A percentile compares a stretch with the other conserved stretches of the same genome.
phyloP scores from a whole-genome alignment of 2,888 invertebrate genomes.

The Leptinotarsa rubiginosa region DNA sequence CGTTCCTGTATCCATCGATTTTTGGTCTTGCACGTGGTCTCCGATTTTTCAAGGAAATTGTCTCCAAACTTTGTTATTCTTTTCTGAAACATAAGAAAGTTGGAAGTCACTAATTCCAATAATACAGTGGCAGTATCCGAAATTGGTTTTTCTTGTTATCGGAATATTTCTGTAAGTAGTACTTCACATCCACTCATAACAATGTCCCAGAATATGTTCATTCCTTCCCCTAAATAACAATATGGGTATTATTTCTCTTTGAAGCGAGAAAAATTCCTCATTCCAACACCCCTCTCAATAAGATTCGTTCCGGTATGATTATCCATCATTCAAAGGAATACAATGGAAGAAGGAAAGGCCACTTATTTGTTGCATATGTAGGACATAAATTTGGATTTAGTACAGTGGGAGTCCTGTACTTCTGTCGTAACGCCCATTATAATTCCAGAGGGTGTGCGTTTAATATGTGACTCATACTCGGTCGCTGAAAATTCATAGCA shows the following conservation, averaged over 20 bases:
- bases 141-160: neutral
- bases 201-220: neutral
- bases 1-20: no score
- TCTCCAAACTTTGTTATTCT: no score
- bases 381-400: slow-evolving; percentile 27
- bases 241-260: slow-evolving; percentile 3
- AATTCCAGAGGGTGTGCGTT: slow-evolving; percentile 7
- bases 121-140: neutral
- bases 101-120: neutral
- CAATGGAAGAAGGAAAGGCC: slow-evolving; percentile 22
- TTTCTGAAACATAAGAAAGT: no score
- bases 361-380: slow-evolving; percentile 23
- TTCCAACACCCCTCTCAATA: neutral
- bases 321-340: slow-evolving; percentile 22
- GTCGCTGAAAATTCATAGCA: neutral
- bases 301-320: slow-evolving; percentile 28
- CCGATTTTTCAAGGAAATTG: no score
- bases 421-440: slow-evolving; percentile 1
- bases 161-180: neutral
- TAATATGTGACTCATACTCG: slow-evolving; percentile 11
- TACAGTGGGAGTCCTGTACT: slow-evolving; percentile 13
- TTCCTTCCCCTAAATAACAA: neutral
- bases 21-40: no score
- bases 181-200: neutral
- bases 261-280: slow-evolving; percentile 6